These are phyloP conservation scores for Masnerella sp. DNA, from an alignment of 2,888 invertebrate genomes.

Conservation along the genomic window DNA sequence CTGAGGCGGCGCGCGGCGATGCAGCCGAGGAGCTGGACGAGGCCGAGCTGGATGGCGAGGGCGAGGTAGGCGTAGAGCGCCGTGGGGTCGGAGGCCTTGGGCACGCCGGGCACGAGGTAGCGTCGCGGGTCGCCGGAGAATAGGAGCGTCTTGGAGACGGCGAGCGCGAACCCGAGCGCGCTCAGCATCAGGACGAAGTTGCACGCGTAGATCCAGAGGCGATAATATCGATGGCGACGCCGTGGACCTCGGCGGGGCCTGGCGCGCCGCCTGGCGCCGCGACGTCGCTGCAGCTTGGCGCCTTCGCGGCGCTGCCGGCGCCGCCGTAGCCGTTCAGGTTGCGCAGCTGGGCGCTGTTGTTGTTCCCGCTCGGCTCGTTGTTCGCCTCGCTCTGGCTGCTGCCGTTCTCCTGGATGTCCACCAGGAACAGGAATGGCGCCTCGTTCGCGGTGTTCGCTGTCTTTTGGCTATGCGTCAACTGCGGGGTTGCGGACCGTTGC, in stretches of 20 bases:
- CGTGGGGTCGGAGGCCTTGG: constrained; percentile 86
- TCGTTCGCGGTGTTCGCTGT: constrained; percentile 71
- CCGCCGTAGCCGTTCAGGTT: constrained; percentile 56
- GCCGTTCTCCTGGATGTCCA: constrained; percentile 69
- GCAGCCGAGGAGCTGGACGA: constrained; percentile 88
- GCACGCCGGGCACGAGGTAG: constrained; percentile 85
- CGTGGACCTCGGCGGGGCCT: constrained; percentile 80
- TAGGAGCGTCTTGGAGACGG: constrained; percentile 84
- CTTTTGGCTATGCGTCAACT: constrained; percentile 75
- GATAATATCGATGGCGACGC: constrained; percentile 88
- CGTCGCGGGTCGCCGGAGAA: constrained; percentile 83
- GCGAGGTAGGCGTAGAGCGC: constrained; percentile 92
- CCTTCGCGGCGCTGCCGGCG: constrained; percentile 48
- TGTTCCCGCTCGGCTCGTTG: constrained; percentile 58
- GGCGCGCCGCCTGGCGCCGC: constrained; percentile 79
- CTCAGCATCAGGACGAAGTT: constrained; percentile 91
- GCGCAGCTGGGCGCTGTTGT: constrained; percentile 57
- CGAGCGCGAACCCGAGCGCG: constrained; percentile 88
- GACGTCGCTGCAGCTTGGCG: constrained; percentile 64
- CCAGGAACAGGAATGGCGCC: constrained; percentile 72
- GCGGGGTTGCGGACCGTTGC: constrained; percentile 77
- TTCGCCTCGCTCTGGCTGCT: constrained; percentile 62
- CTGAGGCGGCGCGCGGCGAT: constrained; percentile 89
- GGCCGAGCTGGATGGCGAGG: constrained; percentile 84
- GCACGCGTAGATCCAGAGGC: constrained; percentile 95